These are phyloP conservation scores for Merluccius polli DNA, from an alignment of 2,797 vertebrate genomes.

Conservation along the genomic window DNA sequence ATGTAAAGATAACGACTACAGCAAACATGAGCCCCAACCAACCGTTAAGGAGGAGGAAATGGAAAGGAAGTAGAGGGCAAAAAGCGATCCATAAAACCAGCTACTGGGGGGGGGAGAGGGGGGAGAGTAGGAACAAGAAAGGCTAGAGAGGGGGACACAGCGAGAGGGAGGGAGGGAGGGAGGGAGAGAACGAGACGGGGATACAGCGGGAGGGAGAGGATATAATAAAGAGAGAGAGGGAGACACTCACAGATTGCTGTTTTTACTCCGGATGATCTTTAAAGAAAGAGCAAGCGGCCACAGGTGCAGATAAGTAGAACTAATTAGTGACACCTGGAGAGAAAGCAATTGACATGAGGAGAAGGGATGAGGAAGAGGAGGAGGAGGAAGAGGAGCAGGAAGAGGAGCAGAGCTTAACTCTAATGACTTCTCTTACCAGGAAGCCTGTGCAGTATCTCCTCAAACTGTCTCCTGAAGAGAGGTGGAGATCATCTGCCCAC, in stretches of 20 bases:
- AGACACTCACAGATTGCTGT: not conserved
- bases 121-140: no score
- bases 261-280: not conserved
- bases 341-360: not conserved
- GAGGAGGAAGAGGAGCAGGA: not conserved
- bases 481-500: not conserved
- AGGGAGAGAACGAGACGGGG: no score
- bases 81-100: not conserved
- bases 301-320: conserved; percentile 8
- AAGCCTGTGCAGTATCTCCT: not conserved
- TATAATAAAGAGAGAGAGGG: not conserved
- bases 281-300: not conserved
- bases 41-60: not conserved
- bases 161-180: no score
- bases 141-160: no score
- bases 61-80: not conserved
- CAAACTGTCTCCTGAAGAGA: not conserved
- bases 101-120: not conserved
- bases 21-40: not conserved
- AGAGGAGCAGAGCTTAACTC: conserved; percentile 2
- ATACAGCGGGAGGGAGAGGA: no score
- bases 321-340: conserved; percentile 13
- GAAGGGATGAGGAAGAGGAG: not conserved
- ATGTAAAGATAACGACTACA: not conserved
- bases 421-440: conserved; percentile 5